Base-by-base conservation (phyloP, 2,888 invertebrate species). In the Lasius fuliginosus region DNA sequence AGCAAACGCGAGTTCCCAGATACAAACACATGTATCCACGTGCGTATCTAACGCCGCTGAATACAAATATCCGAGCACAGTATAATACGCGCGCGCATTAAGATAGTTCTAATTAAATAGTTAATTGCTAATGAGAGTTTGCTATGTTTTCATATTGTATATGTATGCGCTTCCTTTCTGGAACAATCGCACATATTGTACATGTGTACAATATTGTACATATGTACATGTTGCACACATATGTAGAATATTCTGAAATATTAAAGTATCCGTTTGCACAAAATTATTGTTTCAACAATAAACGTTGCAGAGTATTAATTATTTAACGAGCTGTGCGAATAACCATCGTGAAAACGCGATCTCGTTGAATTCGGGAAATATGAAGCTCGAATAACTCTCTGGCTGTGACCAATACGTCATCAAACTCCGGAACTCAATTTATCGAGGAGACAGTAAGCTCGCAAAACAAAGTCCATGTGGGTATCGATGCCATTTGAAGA, bases 401-500 rank as follows among this genome's bases (percentile, higher is more conserved):
- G 27, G 46, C 46, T 56, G 42, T 46, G 3, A 77, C 77, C 77
- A 42, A 79, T 71, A 60, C 71, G 71, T 84, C 76, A 88, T 83
- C 83, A 84, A 82, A 86, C 85, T 85, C 81, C 68, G 84, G 68
- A 76, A 87, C 87, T 87, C 74, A 86, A 90, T 89, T 88, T 88
- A 89, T 81, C 86, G 74, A 75, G 71, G 71, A 82, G 85, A 87
- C 85, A 83, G 86, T 86, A 83, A 90, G 82, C 85, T 89, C 87
- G 85, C 87, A 87, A 90, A 90, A 90, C 88, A 90, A 89, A 89
- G 85, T 88, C 85, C 76, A 71, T 77, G 60, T 33, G 83, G 60
- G 81, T 86, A 87, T 85, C 87, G 86, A 85, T 86, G 84, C 71
- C 79, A 84, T 83, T 53, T 83, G 75, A 83, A 88, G 89, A 89